Percentiles rank a stretch among this genome's conserved stretches.
Conservation (phyloP, 2,797 vertebrate genomes). For the Tapirus indicus region DNA sequence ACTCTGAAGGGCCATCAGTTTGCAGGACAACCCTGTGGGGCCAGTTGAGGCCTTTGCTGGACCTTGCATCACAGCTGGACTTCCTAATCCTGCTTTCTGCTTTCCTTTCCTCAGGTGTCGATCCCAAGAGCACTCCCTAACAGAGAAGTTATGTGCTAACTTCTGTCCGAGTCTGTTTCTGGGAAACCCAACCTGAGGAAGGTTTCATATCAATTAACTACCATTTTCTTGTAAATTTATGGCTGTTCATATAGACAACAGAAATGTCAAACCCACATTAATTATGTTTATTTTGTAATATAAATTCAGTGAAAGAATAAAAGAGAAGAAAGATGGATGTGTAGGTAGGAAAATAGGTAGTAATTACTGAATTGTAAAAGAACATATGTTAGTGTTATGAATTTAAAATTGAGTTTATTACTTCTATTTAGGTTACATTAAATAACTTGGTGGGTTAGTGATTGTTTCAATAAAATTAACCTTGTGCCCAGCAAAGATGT, state of each 20-base stretch:
- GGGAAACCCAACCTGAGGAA: background rate
- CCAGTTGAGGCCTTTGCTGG: background rate
- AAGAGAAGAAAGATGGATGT: background rate
- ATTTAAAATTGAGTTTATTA: constrained; percentile 47
- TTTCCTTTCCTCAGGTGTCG: background rate
- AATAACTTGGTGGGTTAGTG: background rate
- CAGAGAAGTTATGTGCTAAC: background rate
- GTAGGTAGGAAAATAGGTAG: background rate
- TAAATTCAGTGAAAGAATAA: constrained; percentile 30
- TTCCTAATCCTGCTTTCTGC: background rate
- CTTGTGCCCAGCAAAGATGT: background rate
- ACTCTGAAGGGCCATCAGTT: background rate
- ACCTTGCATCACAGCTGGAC: background rate
- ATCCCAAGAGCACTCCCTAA: background rate
- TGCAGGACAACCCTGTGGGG: background rate
- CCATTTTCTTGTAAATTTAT: constrained; percentile 23
- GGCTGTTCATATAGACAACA: background rate
- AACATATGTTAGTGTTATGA: constrained; percentile 21
- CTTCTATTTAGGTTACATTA: background rate
- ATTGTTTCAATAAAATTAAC: constrained; percentile 35
- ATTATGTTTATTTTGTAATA: constrained; percentile 59
- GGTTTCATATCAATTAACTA: background rate
- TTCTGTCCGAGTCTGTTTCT: background rate
- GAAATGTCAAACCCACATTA: background rate
- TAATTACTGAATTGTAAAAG: constrained; percentile 41